Base-by-base conservation (phyloP, 1,140 invertebrate genomes). In the Pygmarrhopalites habei region DNA sequence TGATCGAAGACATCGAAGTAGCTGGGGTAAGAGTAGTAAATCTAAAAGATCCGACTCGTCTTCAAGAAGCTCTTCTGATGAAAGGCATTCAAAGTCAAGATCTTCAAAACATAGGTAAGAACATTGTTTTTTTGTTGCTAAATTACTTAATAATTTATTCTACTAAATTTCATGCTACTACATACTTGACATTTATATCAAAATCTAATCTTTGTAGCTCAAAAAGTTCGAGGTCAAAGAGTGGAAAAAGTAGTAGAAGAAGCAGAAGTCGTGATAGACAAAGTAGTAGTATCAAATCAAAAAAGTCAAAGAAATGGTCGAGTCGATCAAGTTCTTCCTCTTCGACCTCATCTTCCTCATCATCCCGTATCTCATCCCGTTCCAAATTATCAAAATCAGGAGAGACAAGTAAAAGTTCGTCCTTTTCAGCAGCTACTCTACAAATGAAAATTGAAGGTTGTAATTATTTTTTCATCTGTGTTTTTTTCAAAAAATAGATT, bases 391-490 rank as follows among this genome's bases (percentile, higher is more conserved):
- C n/a, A n/a, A 55, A 28, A 41, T 44, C 35, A 10, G 26, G 3
- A 15, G 32, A 29, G 10, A 32, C 29, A n/a, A 57, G 52, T 43
- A 46, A 28, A 32, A 43, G 41, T 28, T 23, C 52, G 1, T 26
- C 25, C 19, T 58, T 47, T 23, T 5, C 53, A 43, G 44, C 53
- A 30, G 29, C 63, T 2, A 53, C 63, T 39, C 32, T 69, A 17
- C 60, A 60, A 53, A 43, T 58, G 1, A 58, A 49, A 47, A 69
- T 69, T 44, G 67, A 69, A 66, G 67, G 67, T 69, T 63, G n/a
- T n/a, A n/a, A n/a, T n/a, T n/a, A n/a, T 44, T 25, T 14, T 44
- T n/a, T 15, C 3, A 59, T 3, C 17, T 43, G 26, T 12, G n/a
- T 26, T 23, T 23, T 19, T 15, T 12, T 46, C 5, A 12, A 12